Base-by-base conservation (phyloP, 2,797 vertebrate genomes). In the Pitangus sulphuratus region DNA sequence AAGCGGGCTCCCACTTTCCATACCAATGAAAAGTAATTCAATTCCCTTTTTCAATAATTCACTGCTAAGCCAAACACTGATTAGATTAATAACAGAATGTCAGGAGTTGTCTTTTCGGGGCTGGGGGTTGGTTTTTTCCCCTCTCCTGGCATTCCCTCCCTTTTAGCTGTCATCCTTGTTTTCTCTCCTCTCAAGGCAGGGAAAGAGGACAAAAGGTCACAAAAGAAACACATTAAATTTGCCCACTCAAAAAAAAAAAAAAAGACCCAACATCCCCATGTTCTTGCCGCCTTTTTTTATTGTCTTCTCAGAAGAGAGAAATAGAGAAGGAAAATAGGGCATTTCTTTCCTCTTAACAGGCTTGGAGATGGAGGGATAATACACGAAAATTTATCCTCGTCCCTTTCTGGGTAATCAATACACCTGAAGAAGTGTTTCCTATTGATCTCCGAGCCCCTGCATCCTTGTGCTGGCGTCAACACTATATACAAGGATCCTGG, bases 331-430 rank as follows among this genome's bases (percentile, higher is more conserved):
- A 68, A 60, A 85, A 3, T 3, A 5, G 21, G 15, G 7, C 42
- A 75, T 72, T 68, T 61, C 30, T 80, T 64, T 45, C 40, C 25
- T 56, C 89, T 94, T 84, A 93, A 76, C 60, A 54, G 81, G 79
- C 87, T 90, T 14, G 1, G 87, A 81, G 69, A 75, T 1, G 6
- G 44, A 60, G 82, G 15, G 21, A 74, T 78, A 90, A 87, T 75
- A 65, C 15, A 57, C 6, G 57, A 69, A 87, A 93, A 93, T 75
- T 74, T 93, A 91, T 82, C 4, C 8, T 39, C 60, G 35, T 66
- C 53, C 84, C 25, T 90, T 72, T 91, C 86, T 87, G 74, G 84
- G 70, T 24, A 56, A 93, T 95, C 85, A 81, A 84, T 96, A 86
- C 39, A 91, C 74, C 76, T 66, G 90, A 94, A 94, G 50, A 50